Evolutionary conservation across 2,888 invertebrate species (phyloP), one percentile per base, ranked within the genome.

Genomic region (Stenodera caucasica): DNA sequence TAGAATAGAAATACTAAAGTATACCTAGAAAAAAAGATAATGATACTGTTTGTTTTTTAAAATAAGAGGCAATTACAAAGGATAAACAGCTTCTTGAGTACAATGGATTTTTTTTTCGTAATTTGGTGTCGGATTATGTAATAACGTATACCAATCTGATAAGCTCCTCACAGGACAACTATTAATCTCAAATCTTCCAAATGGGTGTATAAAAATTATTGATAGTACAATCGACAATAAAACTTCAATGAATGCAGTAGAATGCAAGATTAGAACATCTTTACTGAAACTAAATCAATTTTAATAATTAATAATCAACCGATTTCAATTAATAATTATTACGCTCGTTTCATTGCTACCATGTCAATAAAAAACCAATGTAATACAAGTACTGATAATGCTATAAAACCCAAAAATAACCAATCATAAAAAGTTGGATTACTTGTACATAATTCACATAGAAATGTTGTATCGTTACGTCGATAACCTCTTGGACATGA

Each of bases 71-170:
- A 85, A 90, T 87, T 85, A 98, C 94, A 98, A 82, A 49, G 98
- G 98, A 83, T 96, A 98, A 0, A 98, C 97, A 58, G 97, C 96
- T 82, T 99, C 98, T 76, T 98, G 96, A 0, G 98, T 96, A 80
- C 98, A 99, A 80, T 96, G 90, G 56, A 98, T 80, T 15, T 90
- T 90, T 64, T 88, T 87, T 60, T 91, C 91, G 81, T 96, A 98
- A 80, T 96, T 92, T 0, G 96, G 95, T 68, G 88, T 90, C 6
- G 98, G 98, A 82, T 99, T 99, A 75, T 96, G 88, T 63, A 98
- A 85, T 68, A 98, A 81, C 0, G 98, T 96, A 78, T 99, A 99
- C 98, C 98, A 99, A 81, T 99, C 98, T 0, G 95, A 90, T 21
- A 98, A 82, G 37, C 88, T 87, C 58, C 86, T 84, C 0, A 93